Conservation (phyloP, 2,113 vertebrate genomes). For the Stercorarius parasiticus region DNA sequence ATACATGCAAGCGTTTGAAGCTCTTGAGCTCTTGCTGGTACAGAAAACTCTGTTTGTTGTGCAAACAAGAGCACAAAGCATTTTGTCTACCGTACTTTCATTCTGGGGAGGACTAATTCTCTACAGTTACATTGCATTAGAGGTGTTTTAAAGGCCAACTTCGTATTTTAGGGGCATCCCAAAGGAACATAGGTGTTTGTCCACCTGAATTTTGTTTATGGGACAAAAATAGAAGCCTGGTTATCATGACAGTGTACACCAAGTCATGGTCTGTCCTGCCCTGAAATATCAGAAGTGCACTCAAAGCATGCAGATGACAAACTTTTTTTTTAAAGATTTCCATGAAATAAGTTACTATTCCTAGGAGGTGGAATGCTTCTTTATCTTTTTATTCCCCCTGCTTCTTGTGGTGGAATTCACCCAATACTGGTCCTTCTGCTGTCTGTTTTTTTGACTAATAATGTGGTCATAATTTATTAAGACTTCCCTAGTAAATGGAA, state of each 20-base stretch:
- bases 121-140: neutral
- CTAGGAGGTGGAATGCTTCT: neutral
- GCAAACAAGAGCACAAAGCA: neutral
- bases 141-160: neutral
- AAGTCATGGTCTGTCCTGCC: neutral
- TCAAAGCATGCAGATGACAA: neutral
- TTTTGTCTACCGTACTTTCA: neutral
- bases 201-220: neutral
- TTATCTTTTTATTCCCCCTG: neutral
- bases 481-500: neutral
- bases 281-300: neutral
- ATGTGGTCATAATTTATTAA: neutral
- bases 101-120: neutral
- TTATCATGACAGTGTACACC: neutral
- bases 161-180: neutral
- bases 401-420: neutral
- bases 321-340: neutral
- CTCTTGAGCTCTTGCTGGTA: neutral
- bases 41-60: neutral
- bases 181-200: neutral
- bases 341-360: accelerated
- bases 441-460: neutral
- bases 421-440: neutral
- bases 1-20: neutral
- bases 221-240: neutral